A percentile compares a stretch with the other conserved stretches of the same genome.
Conservation (phyloP, 37 sponge, comb jelly and placozoan species). For the Bolinopsis microptera region DNA sequence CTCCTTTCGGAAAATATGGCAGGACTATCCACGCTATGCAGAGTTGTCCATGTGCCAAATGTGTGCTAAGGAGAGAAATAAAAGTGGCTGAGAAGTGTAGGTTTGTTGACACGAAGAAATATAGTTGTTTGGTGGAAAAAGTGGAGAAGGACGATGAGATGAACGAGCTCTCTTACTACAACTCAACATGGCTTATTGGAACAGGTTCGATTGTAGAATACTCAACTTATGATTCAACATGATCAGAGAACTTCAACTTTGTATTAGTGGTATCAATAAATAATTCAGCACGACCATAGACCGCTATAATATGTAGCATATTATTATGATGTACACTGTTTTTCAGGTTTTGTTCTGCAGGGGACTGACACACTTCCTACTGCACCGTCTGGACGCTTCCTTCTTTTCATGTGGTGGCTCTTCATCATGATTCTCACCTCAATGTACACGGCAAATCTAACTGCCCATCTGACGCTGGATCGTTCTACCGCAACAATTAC, state of each 20-base stretch:
- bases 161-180: not conserved
- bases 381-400: not conserved
- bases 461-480: slow-evolving; percentile 6
- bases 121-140: not conserved
- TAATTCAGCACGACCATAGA: no score
- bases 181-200: not conserved
- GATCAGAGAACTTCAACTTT: no score
- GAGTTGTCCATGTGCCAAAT: not conserved
- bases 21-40: not conserved
- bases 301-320: not conserved
- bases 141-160: not conserved
- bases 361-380: not conserved
- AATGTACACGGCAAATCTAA: slow-evolving; percentile 10
- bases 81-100: not conserved
- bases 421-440: slow-evolving; percentile 15
- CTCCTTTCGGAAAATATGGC: not conserved
- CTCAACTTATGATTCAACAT: not conserved
- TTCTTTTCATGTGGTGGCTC: not conserved
- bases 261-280: no score
- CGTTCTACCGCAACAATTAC: not conserved
- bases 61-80: not conserved
- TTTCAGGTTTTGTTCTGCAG: not conserved
- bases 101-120: not conserved
- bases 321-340: not conserved
- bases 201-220: not conserved